Conservation (phyloP, 2,113 vertebrate genomes). For the Mugil cephalus region DNA sequence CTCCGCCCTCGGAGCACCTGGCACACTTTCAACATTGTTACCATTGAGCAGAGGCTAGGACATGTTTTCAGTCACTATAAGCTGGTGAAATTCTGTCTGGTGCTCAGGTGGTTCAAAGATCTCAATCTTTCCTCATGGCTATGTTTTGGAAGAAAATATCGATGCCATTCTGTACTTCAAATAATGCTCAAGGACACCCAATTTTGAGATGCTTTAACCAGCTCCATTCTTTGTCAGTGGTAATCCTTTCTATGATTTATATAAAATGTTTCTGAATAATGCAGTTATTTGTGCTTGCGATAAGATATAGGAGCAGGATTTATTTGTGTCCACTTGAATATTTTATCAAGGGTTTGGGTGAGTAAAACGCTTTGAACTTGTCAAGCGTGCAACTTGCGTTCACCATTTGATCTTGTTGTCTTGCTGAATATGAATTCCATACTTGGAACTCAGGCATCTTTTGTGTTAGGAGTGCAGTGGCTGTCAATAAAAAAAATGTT, state of each 20-base stretch:
- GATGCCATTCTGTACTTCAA: conserved; percentile 56
- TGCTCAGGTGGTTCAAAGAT: conserved; percentile 74
- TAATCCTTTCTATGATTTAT: conserved; percentile 29
- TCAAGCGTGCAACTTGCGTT: conserved; percentile 59
- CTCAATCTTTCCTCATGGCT: conserved; percentile 72
- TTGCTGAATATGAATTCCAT: conserved; percentile 68
- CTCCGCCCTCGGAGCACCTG: conserved; percentile 11
- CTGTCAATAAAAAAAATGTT: conserved; percentile 64
- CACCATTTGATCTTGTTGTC: conserved; percentile 66
- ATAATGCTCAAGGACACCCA: conserved; percentile 71
- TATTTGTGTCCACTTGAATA: conserved; percentile 44
- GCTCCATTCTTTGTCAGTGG: conserved; percentile 39
- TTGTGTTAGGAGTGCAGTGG: conserved; percentile 53
- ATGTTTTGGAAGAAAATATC: conserved; percentile 63
- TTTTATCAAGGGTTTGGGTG: conserved; percentile 46
- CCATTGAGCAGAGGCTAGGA: conserved; percentile 35
- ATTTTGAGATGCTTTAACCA: conserved; percentile 65
- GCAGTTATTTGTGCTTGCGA: conserved; percentile 37
- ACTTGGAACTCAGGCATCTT: conserved; percentile 56
- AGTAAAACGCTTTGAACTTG: conserved; percentile 66
- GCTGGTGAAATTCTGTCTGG: conserved; percentile 53
- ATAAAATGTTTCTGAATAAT: conserved; percentile 38
- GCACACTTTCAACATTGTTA: conserved; percentile 23
- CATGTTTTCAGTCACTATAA: conserved; percentile 60
- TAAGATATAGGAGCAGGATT: conserved; percentile 24